Evolutionary conservation across 35 echinoderm and acorn worm species (phyloP), one percentile per base, ranked within the genome.

Genomic region (Holothuria glaberrima): DNA sequence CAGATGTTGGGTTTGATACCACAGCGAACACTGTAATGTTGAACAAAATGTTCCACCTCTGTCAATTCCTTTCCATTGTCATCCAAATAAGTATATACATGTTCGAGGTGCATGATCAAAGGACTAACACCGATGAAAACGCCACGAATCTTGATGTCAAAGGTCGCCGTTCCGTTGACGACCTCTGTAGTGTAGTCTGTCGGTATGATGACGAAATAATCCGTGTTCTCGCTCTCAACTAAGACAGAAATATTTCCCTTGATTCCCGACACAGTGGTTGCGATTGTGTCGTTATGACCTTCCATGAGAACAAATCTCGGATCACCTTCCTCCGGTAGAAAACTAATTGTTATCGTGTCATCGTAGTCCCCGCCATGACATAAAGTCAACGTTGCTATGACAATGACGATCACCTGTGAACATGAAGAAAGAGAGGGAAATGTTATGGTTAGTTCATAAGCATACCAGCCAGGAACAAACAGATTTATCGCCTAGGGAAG

Each of bases 111-210:
- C 25, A 87, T 87, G 2, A 87, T 19, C 63, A 87, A 69, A 9
- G 60, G 60, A 17, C 34, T 54, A 27, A 87, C 85, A 18, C 85
- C 85, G n/a, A 87, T 71, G 41, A 87, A 87, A 26, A 87, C 85
- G n/a, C 85, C 85, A 0, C 66, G 60, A 5, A 87, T 62, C 6
- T 46, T 22, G 61, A 87, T 28, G 20, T 33, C 30, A 57, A 87
- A 87, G 10, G 63, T 54, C 41, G 61, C 85, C 13, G 85, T 27
- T 9, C 85, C 85, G 50, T 87, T 87, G 5, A 36, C 35, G 4
- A 87, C 66, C 14, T 21, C 35, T 9, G 44, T 87, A 10, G 46
- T 34, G 34, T 67, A 87, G 6, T 87, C 85, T 2, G 61, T 46
- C 25, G 65, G 65, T 7, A 87, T 36, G 20, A 71, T 22, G 34